Evolutionary conservation across 2,797 vertebrate genomes (phyloP), one percentile per base, ranked within the genome.

Genomic region (Galaxias olidus): DNA sequence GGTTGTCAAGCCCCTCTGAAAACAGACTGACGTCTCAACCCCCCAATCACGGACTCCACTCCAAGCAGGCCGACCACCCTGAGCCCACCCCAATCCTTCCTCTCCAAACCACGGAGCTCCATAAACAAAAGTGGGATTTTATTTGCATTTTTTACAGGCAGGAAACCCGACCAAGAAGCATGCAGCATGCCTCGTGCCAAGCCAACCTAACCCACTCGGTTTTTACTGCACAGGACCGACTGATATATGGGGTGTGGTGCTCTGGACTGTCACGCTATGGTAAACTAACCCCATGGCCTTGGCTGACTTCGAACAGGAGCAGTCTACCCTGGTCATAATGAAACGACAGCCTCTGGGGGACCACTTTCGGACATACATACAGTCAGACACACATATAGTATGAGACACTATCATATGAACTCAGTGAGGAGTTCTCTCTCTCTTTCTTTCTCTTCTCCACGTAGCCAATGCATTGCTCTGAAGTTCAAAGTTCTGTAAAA

Each of bases 111-210:
- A 69, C 82, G 4, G 15, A 83, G 72, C 47, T 14, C 63, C 19
- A 81, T 72, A 84, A 87, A 89, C 81, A 85, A 63, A 65, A 81
- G 42, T 71, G 51, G 61, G 58, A 76, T 72, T 87, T 86, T 75
- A 86, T 86, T 82, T 84, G 75, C 68, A 76, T 79, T 88, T 89
- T 90, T 87, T 81, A 72, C 69, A 82, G 59, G 67, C 61, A 56
- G 54, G 74, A 85, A 84, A 72, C 74, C 65, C 73, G 76, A 76
- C 77, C 70, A 67, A 61, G 75, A 81, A 81, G 71, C 69, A 80
- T 64, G 66, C 75, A 61, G 73, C 69, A 85, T 84, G 87, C 85
- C 77, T 63, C 42, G 9, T 69, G 58, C 68, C 40, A 51, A 60
- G 70, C 77, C 82, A 79, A 79, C 75, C 77, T 74, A 83, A 83